Base-by-base conservation (phyloP, 2,797 vertebrate genomes). In the Pipistrellus nathusii region DNA sequence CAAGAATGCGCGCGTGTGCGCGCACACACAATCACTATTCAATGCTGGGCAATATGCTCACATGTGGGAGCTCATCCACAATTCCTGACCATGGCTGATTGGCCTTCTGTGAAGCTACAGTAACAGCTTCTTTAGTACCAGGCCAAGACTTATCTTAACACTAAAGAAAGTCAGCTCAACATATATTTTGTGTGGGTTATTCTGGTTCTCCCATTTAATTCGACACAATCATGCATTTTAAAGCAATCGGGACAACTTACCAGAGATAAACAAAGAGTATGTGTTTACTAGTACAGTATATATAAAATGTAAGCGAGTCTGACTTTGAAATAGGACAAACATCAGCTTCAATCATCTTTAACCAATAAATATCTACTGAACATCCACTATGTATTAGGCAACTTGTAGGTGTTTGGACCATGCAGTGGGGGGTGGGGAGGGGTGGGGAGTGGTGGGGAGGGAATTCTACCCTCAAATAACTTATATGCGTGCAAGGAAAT, bases 321-420 rank as follows among this genome's bases (percentile, higher is more conserved):
- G n/a, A 35, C 53, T 94, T 90, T 93, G 59, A 93, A 88, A 76
- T 8, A 76, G 30, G 53, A 83, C 64, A 68, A 10, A 53, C 27
- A 73, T 48, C 57, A 94, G 69, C 30, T 84, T 72, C 75, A 88
- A 8, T 91, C 77, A 55, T 38, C 62, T 72, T 88, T 9, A 38
- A 46, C 85, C 80, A 90, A 84, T 27, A 55, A 91, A 71, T 10
- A 94, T 82, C 72, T 89, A 73, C 21, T 25, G 46, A 93, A 88
- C 12, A 44, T 32, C 20, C 38, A 48, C 12, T 30, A 25, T 23
- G n/a, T 35, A 62, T 5, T 20, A 82, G 57, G n/a, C 57, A 85
- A 46, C n/a, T 68, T 18, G n/a, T 17, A 64, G 72, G 25, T 75
- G 15, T 68, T 72, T 64, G 57, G 32, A 62, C 85, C 95, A 81